A percentile compares a stretch with the other conserved stretches of the same genome.
These are phyloP conservation scores for Chymomyza procnemis DNA, from an alignment of 2,888 invertebrate genomes.

Conservation along the genomic window DNA sequence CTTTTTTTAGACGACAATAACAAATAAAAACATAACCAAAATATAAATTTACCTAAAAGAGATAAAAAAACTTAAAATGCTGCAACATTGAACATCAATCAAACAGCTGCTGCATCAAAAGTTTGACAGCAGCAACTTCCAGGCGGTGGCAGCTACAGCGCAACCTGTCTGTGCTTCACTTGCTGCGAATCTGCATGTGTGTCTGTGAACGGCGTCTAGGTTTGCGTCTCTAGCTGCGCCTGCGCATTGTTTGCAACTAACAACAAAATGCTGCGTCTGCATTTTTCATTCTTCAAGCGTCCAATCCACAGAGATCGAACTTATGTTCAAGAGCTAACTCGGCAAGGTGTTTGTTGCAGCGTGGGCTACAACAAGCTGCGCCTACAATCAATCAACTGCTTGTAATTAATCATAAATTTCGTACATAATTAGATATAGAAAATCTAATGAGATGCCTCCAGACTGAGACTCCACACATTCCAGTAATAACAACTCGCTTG, in stretches of 20 bases:
- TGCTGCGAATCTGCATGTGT: conserved; percentile 19
- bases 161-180: conserved; percentile 1
- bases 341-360: not conserved
- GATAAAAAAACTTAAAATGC: conserved; percentile 30
- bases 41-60: conserved; percentile 49
- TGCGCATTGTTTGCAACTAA: conserved; percentile 72
- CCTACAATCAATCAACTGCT: conserved; percentile 68
- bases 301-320: not conserved
- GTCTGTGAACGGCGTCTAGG: conserved; percentile 45
- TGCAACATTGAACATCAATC: conserved; percentile 75
- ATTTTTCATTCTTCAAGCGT: conserved; percentile 53
- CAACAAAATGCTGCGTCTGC: conserved; percentile 59
- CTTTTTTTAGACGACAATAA: conserved; percentile 54
- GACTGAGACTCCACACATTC: conserved; percentile 24
- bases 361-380: not conserved
- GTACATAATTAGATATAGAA: conserved; percentile 70
- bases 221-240: conserved; percentile 19
- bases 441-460: conserved; percentile 62
- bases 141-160: conserved; percentile 45
- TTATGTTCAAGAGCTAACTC: not conserved
- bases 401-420: conserved; percentile 69
- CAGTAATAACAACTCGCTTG: conserved; percentile 27
- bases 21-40: conserved; percentile 43
- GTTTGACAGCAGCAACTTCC: conserved; percentile 66
- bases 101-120: conserved; percentile 65